A percentile compares a stretch with the other conserved stretches of the same genome.
Evolutionary conservation across 2,113 vertebrate species (phyloP).

Genomic region (Poeciliopsis prolifica): DNA sequence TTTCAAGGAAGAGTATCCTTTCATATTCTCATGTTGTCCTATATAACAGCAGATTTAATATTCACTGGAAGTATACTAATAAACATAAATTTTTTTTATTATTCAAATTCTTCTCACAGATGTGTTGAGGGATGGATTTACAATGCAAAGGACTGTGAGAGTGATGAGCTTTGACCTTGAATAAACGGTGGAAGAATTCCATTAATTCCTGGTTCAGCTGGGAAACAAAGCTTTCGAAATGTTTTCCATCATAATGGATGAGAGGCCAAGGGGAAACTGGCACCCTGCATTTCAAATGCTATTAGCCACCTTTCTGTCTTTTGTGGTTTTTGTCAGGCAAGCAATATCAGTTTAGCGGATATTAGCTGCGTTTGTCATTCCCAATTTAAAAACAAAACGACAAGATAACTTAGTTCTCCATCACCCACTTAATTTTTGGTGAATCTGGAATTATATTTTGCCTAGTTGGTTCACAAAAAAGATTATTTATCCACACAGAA

Average conservation of each 20-base stretch:
- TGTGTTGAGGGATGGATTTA: constrained; percentile 59
- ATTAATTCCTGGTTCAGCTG: constrained; percentile 63
- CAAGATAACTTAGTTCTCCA: not conserved
- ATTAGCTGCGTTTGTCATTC: not conserved
- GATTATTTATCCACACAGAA: not conserved
- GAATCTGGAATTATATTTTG: not conserved
- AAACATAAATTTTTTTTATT: constrained; percentile 34
- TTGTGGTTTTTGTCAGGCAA: constrained; percentile 14
- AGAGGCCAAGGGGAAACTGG: constrained; percentile 23
- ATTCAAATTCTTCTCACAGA: constrained; percentile 51
- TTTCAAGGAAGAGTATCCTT: not conserved
- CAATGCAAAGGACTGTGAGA: constrained; percentile 70
- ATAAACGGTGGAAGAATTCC: constrained; percentile 68
- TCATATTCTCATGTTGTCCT: constrained; percentile 10
- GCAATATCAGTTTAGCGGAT: constrained; percentile 4
- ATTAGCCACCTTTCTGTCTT: constrained; percentile 23
- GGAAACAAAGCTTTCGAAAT: constrained; percentile 55
- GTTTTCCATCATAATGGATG: constrained; percentile 51
- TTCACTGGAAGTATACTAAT: constrained; percentile 21
- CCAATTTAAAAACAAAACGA: constrained; percentile 1
- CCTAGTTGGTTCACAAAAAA: not conserved
- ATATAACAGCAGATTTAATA: constrained; percentile 20
- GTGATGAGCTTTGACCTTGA: constrained; percentile 76
- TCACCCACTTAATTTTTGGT: not conserved
- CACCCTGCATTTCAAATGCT: constrained; percentile 33